These are phyloP conservation scores for Gobius niger DNA, from an alignment of 2,113 vertebrate species.

Conservation along the genomic window DNA sequence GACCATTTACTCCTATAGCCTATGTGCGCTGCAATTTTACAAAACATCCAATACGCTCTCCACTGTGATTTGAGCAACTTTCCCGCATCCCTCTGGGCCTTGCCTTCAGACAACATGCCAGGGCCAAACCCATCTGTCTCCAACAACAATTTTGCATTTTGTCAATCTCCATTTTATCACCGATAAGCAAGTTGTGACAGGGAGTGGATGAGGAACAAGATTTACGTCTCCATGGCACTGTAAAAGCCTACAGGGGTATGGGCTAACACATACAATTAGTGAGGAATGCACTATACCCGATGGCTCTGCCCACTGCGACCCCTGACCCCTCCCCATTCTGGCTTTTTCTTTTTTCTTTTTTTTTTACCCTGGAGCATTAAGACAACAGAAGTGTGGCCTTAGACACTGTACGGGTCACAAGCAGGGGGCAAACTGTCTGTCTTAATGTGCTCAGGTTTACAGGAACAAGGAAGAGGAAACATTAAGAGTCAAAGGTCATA, in stretches of 20 bases:
- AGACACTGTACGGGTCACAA: conserved; percentile 12
- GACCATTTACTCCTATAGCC: conserved; percentile 25
- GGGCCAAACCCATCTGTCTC: background rate
- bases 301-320: conserved; percentile 25
- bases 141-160: background rate
- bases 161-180: background rate
- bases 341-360: background rate
- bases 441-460: background rate
- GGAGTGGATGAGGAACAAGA: background rate
- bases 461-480: background rate
- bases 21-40: conserved; percentile 38
- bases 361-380: conserved; percentile 18
- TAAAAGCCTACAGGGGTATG: conserved; percentile 7
- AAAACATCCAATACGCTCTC: conserved; percentile 24
- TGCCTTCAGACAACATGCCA: background rate
- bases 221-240: background rate
- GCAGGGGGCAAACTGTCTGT: background rate
- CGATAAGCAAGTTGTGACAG: background rate
- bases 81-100: background rate
- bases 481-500: background rate
- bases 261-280: conserved; percentile 55
- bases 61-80: background rate
- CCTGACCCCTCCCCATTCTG: conserved; percentile 27
- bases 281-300: conserved; percentile 42
- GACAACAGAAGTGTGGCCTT: conserved; percentile 15